A percentile compares a stretch with the other conserved stretches of the same genome.
Conservation (phyloP, 2,797 vertebrate species). For the Orientallactaga sibirica region DNA sequence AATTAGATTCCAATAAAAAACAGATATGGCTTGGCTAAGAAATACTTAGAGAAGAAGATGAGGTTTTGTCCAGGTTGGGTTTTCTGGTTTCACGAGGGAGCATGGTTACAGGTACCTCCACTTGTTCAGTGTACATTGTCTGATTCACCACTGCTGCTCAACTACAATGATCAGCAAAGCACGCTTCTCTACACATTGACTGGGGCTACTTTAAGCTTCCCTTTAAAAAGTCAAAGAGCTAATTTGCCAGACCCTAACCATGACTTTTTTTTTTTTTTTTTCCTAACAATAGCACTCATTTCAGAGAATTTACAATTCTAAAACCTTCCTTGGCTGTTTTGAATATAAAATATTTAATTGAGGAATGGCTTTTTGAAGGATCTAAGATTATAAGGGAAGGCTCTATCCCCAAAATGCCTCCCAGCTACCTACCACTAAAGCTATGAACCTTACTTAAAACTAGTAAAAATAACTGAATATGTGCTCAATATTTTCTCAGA, state of each 20-base stretch:
- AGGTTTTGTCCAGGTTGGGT: background rate
- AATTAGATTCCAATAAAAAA: background rate
- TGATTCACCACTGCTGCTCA: background rate
- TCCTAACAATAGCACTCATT: background rate
- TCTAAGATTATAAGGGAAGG: background rate
- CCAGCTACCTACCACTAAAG: background rate
- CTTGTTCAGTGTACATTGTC: background rate
- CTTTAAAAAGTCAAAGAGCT: rapidly evolving
- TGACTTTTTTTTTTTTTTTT: background rate
- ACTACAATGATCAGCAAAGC: background rate
- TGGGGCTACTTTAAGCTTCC: background rate
- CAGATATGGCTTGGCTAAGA: background rate
- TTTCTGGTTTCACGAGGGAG: background rate
- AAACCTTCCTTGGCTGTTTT: background rate
- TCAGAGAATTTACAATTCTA: background rate
- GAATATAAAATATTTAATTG: background rate
- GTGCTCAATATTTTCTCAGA: background rate
- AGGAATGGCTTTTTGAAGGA: no score
- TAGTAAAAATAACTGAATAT: background rate
- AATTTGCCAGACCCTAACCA: background rate
- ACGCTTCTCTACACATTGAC: background rate
- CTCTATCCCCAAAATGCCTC: background rate
- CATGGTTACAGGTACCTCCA: rapidly evolving
- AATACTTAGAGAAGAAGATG: background rate
- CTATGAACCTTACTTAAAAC: background rate